Conservation (phyloP, 2,113 vertebrate genomes). For the Xiphias gladius region DNA sequence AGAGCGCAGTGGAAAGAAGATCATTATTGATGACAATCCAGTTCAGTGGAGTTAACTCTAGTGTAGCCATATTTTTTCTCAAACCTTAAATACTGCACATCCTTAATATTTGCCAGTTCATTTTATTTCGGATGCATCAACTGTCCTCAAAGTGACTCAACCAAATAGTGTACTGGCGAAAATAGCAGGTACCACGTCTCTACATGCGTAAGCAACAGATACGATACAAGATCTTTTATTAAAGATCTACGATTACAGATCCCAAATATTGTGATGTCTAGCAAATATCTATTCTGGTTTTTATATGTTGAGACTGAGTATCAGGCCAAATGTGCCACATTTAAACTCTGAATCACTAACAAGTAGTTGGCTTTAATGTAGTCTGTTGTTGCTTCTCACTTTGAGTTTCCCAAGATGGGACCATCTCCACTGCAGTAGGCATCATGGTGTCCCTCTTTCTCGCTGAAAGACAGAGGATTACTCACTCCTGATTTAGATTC, state of each 20-base stretch:
- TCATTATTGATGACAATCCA: background rate
- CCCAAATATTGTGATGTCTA: background rate
- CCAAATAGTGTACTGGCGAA: background rate
- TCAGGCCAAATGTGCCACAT: background rate
- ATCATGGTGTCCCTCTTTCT: slow-evolving; percentile 37
- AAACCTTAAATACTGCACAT: background rate
- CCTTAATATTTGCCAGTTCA: background rate
- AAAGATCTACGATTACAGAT: background rate
- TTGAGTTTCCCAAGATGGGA: slow-evolving; percentile 25
- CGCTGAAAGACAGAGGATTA: slow-evolving; percentile 51
- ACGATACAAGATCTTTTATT: background rate
- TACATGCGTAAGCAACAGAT: background rate
- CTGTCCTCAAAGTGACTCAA: background rate
- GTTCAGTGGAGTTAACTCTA: background rate
- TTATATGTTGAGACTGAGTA: slow-evolving; percentile 7
- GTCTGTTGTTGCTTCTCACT: slow-evolving; percentile 4
- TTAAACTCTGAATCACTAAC: background rate
- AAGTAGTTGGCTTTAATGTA: background rate
- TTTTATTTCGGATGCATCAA: background rate
- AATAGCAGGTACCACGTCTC: background rate
- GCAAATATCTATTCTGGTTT: background rate
- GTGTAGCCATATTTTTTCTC: background rate
- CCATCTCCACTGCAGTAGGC: slow-evolving; percentile 8
- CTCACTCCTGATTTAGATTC: slow-evolving; percentile 68
- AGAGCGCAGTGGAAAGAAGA: background rate